Base-by-base conservation (phyloP, 2,888 invertebrate species). In the Caenorhabditis sp. region DNA sequence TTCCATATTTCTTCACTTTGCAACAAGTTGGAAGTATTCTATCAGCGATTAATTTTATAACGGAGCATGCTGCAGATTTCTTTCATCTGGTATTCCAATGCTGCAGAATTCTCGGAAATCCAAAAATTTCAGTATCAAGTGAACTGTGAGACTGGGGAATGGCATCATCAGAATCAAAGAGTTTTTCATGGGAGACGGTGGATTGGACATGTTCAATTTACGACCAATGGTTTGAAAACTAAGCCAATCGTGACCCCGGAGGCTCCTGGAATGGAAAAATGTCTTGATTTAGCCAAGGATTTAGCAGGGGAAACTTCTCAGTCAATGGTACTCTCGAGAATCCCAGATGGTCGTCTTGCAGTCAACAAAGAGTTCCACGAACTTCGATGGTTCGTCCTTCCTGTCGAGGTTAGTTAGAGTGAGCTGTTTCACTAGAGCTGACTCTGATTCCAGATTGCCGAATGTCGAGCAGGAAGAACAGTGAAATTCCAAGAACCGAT, bases 71-170 rank as follows among this genome's bases (percentile, higher is more conserved):
- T 5, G 96, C 96, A 96, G 96, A 96, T 91, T 94, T 97, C 54
- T 93, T 97, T 70, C 96, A 96, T 51, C 72, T 86, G 76, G 89
- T 88, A 70, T n/a, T 28, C 26, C 7, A 28, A 16, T 31, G 6
- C 6, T n/a, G n/a, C 6, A 19, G 22, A 22, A 6, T 22, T 51
- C 14, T 14, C 22, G 26, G 0, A 26, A 31, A 6, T 4, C 7
- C 7, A 31, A 31, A 6, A 6, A 7, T 76, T 87, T 0, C 95
- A 96, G 92, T 96, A 96, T 92, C 94, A 95, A 12, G 94, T 96
- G n/a, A 96, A 96, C 92, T 94, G 95, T 6, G 95, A 96, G 92
- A 96, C 96, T 0, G 96, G 96, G 0, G 96, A 96, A 92, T 97
- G 96, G 96, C 94, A 95, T 83, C 96, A 96, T 91, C 95, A 95